Conservation (phyloP, 2,888 invertebrate genomes). For the Limnephilus rhombicus region DNA sequence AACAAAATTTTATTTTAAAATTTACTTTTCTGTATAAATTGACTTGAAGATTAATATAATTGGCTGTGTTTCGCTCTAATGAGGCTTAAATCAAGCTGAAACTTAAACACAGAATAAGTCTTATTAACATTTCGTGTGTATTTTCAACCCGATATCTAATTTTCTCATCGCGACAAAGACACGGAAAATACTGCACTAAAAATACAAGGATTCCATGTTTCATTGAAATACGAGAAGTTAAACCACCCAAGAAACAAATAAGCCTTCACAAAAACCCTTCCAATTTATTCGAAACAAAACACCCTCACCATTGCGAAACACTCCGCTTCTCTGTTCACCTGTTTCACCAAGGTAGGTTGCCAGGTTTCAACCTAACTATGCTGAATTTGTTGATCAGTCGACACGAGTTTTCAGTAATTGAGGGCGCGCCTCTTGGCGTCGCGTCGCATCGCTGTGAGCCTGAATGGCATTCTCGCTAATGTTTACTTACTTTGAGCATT, state of each 20-base stretch:
- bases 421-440: constrained; percentile 28
- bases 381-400: constrained; percentile 12
- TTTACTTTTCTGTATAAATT: not conserved
- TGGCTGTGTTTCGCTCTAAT: not conserved
- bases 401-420: constrained; percentile 38
- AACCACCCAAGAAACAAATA: not conserved
- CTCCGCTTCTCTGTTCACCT: constrained; percentile 25
- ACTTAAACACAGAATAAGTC: not conserved
- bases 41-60: not conserved
- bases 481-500: too few species aligned
- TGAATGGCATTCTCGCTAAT: not conserved
- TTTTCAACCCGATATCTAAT: not conserved
- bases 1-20: not conserved
- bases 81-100: not conserved
- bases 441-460: not conserved
- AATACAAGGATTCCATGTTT: not conserved
- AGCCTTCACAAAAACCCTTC: constrained; percentile 10
- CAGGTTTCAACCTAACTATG: not conserved
- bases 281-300: constrained; percentile 24
- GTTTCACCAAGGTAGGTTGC: not conserved
- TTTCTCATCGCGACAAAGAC: not conserved
- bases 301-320: not conserved
- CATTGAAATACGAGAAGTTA: not conserved
- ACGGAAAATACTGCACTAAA: not conserved
- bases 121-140: not conserved